phyloP scores from a whole-genome alignment of 2,113 vertebrate genomes.

The Hippocampus zosterae region DNA sequence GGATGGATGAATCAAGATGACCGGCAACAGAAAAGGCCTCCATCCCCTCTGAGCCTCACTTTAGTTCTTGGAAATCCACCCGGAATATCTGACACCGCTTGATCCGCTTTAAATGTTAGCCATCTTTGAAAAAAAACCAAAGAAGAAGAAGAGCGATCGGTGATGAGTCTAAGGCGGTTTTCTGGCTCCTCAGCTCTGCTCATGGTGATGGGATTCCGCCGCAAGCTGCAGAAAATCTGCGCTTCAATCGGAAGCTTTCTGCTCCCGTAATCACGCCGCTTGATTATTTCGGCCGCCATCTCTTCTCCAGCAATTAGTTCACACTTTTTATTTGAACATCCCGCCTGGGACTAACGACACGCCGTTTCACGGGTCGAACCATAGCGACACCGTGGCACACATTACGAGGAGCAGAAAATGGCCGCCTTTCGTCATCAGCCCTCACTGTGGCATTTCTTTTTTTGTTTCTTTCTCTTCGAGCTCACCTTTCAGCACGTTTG shows the following conservation, averaged over 20 bases:
- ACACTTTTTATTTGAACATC: conserved; percentile 36
- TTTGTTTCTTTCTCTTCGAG: not conserved
- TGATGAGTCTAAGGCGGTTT: not conserved
- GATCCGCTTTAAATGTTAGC: not conserved
- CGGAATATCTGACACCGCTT: too few relatives aligned
- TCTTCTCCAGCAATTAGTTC: conserved; percentile 43
- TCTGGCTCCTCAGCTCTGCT: not conserved
- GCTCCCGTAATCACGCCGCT: not conserved
- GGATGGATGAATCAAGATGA: too few relatives aligned
- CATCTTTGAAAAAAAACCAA: not conserved
- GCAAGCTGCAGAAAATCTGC: not conserved
- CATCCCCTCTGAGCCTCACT: too few relatives aligned
- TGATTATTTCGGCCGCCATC: conserved; percentile 21
- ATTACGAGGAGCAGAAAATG: conserved; percentile 44
- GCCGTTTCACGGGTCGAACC: conserved; percentile 54
- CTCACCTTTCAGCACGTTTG: not conserved
- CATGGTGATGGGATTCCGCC: not conserved
- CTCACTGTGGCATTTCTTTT: conserved; percentile 21
- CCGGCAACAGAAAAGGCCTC: too few relatives aligned
- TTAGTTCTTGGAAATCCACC: too few relatives aligned
- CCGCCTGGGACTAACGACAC: conserved; percentile 46
- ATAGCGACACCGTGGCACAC: conserved; percentile 39
- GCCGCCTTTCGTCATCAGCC: conserved; percentile 35
- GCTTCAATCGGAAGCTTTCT: not conserved
- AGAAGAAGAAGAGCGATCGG: not conserved